Evolutionary conservation across 2,888 invertebrate genomes (phyloP), one percentile per base, ranked within the genome.

Genomic region (Ochropacha duplaris): DNA sequence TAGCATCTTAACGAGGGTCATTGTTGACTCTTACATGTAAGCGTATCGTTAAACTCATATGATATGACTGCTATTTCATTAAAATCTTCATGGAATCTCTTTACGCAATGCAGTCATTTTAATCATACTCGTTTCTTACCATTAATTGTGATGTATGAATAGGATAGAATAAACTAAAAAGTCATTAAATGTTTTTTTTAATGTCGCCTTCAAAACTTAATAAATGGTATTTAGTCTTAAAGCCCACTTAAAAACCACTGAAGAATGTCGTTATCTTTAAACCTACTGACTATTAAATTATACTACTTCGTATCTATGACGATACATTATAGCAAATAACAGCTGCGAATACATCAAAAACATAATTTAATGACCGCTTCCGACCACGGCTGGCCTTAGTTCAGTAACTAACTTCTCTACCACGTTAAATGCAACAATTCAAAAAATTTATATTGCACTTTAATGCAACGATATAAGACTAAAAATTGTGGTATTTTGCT

Each of bases 1-100:
- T 73, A 77, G 75, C 72, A 72, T 68, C 78, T 69, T 83, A 84
- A 84, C 84, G 81, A 84, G 78, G 70, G 51, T 74, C 69, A 83
- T 85, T 84, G 84, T 83, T 76, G 64, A 50, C 50, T 65, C 59
- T 72, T 69, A 66, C 69, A 60, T 60, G 63, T 62, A 64, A 61
- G 60, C 61, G 64, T 62, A 61, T 31, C 54, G 39, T 57, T 58
- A 22, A 49, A 52, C 58, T 51, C 59, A 44, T 55, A 66, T 62
- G 54, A 62, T 58, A 62, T 59, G 55, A 63, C 55, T 54, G 31
- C 31, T 12, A 31, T 52, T 52, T 52, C 31, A 52, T 52, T 52
- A 52, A 31, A 16, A 19, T 50, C 14, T 26, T 11, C 22, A 52
- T 52, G 31, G 52, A 22, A 12, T 28, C 16, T 28, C n/a, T 19